Evolutionary conservation across 2,888 invertebrate genomes (phyloP), one percentile per base, ranked within the genome.

Genomic region (Agapetus fuscipes): DNA sequence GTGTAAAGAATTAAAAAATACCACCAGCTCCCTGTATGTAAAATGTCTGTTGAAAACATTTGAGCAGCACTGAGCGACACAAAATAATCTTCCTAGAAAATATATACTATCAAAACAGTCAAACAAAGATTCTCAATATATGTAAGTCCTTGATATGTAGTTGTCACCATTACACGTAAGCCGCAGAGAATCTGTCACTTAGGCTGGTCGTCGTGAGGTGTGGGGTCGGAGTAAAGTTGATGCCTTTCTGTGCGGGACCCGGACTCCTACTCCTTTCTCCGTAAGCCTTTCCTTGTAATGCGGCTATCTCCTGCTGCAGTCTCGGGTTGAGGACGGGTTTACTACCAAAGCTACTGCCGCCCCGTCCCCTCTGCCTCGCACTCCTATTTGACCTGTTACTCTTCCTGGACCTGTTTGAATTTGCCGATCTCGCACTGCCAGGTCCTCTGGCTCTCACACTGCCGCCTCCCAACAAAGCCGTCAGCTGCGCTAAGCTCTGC

Each of bases 121-220:
- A n/a, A n/a, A n/a, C n/a, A n/a, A n/a, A n/a, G n/a, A n/a, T n/a
- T n/a, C n/a, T n/a, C n/a, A n/a, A n/a, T n/a, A n/a, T n/a, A n/a
- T n/a, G n/a, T n/a, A n/a, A n/a, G n/a, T n/a, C n/a, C n/a, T n/a
- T n/a, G n/a, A n/a, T n/a, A n/a, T n/a, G n/a, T n/a, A n/a, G n/a
- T n/a, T n/a, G n/a, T n/a, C n/a, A n/a, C n/a, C n/a, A n/a, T n/a
- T n/a, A n/a, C n/a, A n/a, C n/a, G n/a, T n/a, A n/a, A n/a, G n/a
- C n/a, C n/a, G n/a, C 27, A 17, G 61, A 66, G 62, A 70, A 70
- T 53, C 70, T 58, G 51, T 66, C 62, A 58, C 69, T 66, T 34
- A 70, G 52, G 16, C 65, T 61, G 50, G 65, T 65, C 7, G 50
- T 51, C 17, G 70, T 70, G 17, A 62, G 56, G 25, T 62, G 57